Percentiles rank a stretch among this genome's conserved stretches.
Evolutionary conservation across 2,113 vertebrate genomes (phyloP).

Genomic region (Cyrtonyx montezumae): DNA sequence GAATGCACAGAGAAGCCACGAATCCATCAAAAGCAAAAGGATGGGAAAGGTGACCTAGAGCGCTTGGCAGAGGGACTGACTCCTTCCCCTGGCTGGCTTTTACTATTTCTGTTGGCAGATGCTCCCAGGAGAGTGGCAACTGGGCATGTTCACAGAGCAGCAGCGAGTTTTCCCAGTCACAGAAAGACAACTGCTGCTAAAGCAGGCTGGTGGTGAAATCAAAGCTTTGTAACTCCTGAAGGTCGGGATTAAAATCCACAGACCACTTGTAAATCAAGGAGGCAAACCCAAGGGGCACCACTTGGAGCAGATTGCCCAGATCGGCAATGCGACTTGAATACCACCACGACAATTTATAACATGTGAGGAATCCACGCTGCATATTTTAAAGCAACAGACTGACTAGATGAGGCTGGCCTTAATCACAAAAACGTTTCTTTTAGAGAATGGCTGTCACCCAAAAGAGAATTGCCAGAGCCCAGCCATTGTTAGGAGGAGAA

Average conservation of each 20-base stretch:
- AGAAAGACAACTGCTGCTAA: not conserved
- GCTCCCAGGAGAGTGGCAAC: not conserved
- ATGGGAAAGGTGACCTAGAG: not conserved
- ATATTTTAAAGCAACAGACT: not conserved
- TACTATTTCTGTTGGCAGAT: not conserved
- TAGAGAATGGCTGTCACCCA: not conserved
- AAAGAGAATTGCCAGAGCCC: slow-evolving; percentile 1
- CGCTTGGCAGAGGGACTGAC: not conserved
- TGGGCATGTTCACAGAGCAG: not conserved
- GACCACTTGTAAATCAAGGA: not conserved
- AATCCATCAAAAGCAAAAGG: not conserved
- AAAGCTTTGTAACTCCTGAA: slow-evolving; percentile 2
- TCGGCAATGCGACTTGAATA: not conserved
- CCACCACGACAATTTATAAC: not conserved
- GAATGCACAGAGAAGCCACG: not conserved
- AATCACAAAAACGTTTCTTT: not conserved
- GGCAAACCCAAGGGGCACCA: not conserved
- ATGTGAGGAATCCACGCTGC: not conserved
- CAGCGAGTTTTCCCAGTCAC: not conserved
- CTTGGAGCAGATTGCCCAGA: not conserved
- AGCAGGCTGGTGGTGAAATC: not conserved
- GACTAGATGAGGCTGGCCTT: not conserved
- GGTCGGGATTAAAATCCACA: slow-evolving; percentile 9
- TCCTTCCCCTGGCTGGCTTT: not conserved
- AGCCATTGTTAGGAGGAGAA: slow-evolving; percentile 5